Evolutionary conservation across 2,113 vertebrate genomes (phyloP).

Genomic region (Tympanuchus pallidicinctus): DNA sequence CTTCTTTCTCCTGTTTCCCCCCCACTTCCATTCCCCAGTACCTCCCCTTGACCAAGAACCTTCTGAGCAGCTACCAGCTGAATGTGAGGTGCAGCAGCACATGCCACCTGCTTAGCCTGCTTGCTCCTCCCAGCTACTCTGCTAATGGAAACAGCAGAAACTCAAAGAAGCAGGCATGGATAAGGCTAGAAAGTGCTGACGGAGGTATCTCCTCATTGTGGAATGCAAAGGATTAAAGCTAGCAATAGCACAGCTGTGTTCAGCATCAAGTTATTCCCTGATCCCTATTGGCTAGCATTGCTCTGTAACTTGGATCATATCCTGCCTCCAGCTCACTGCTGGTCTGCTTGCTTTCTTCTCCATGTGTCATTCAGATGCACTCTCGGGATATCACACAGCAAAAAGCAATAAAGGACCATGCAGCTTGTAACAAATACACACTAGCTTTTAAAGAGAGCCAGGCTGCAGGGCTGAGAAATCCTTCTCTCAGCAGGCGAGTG

Average conservation of each 20-base stretch:
- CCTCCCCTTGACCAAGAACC: neutral
- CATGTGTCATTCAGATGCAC: neutral
- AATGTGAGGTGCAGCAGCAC: neutral
- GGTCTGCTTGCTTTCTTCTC: neutral
- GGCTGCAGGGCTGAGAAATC: neutral
- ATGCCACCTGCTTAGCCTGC: neutral
- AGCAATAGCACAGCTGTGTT: neutral
- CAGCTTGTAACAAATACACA: fast-evolving
- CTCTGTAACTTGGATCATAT: fast-evolving
- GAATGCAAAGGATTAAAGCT: neutral
- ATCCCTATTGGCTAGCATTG: neutral
- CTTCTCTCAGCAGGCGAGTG: neutral
- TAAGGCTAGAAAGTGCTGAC: neutral
- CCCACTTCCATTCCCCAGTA: neutral
- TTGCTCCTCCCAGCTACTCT: neutral
- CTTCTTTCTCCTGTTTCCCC: neutral
- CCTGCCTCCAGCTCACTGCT: neutral
- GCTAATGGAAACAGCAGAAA: neutral
- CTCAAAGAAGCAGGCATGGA: neutral
- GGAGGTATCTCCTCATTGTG: neutral
- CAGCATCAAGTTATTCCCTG: neutral
- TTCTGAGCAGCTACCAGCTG: neutral
- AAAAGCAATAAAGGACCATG: neutral
- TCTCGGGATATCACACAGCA: too few relatives aligned
- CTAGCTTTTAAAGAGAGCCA: neutral